Evolutionary conservation across 2,797 vertebrate genomes (phyloP).

Genomic region (Peromyscus nudipes): DNA sequence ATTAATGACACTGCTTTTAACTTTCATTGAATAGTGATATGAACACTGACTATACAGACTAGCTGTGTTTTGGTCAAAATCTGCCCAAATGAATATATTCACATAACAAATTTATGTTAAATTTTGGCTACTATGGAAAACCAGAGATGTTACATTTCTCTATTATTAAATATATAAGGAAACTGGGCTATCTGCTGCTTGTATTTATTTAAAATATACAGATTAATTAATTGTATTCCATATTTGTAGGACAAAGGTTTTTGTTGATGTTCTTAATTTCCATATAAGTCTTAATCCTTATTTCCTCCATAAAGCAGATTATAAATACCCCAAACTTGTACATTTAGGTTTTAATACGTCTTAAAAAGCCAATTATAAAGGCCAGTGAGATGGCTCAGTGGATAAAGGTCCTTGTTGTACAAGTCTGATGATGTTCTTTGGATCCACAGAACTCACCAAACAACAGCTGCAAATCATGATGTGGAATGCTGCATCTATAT

Average conservation of each 20-base stretch:
- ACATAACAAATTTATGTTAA: not conserved
- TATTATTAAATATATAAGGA: not conserved
- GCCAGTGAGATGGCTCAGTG: no score
- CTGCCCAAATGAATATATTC: not conserved
- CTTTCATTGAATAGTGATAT: constrained; percentile 37
- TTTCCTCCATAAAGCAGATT: not conserved
- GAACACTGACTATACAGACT: constrained; percentile 9
- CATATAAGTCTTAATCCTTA: not conserved
- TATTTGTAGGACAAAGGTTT: not conserved
- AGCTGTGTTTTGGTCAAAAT: not conserved
- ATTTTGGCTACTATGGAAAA: not conserved
- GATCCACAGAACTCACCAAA: not conserved
- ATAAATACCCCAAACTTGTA: not conserved
- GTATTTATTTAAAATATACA: not conserved
- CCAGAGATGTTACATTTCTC: not conserved
- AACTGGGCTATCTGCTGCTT: not conserved
- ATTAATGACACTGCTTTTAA: constrained; percentile 25
- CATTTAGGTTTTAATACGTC: not conserved
- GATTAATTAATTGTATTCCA: not conserved
- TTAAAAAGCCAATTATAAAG: constrained; percentile 23
- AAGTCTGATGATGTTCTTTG: not conserved
- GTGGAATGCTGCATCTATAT: no score
- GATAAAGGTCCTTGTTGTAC: not conserved
- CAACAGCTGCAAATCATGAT: not conserved
- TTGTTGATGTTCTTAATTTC: not conserved